A percentile compares a stretch with the other conserved stretches of the same genome.
These are phyloP conservation scores for Coregonus suidteri DNA, from an alignment of 2,797 vertebrate species.

Conservation along the genomic window DNA sequence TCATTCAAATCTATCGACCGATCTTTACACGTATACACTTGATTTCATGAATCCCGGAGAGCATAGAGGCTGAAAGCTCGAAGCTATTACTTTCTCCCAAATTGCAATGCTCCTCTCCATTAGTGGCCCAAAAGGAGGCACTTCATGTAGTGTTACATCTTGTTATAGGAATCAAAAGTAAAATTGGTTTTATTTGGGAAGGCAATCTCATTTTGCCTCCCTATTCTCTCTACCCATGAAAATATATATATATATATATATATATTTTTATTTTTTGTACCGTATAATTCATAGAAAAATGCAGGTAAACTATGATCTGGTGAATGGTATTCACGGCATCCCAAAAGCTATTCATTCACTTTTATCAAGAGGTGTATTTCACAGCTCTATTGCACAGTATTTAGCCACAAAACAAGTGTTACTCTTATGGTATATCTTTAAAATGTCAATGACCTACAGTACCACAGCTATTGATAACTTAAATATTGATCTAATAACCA, in stretches of 20 bases:
- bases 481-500: no score
- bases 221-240: background rate
- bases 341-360: background rate
- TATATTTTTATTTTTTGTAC: no score
- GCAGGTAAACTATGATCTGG: background rate
- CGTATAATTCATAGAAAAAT: background rate
- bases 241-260: no score
- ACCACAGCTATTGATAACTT: no score
- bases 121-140: slow-evolving; percentile 12
- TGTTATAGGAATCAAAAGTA: slow-evolving; percentile 25
- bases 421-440: background rate
- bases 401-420: background rate
- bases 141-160: slow-evolving; percentile 20
- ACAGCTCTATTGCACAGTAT: background rate
- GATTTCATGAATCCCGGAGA: slow-evolving; percentile 1
- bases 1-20: slow-evolving; percentile 12
- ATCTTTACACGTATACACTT: background rate
- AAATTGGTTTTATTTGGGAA: slow-evolving; percentile 25
- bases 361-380: background rate
- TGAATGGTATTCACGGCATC: background rate
- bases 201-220: background rate
- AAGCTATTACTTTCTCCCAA: slow-evolving; percentile 3
- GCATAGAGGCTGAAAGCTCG: background rate
- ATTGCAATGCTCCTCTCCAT: background rate
- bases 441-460: no score